These are phyloP conservation scores for Anthoscopus minutus DNA, from an alignment of 2,113 vertebrate genomes.

Conservation along the genomic window DNA sequence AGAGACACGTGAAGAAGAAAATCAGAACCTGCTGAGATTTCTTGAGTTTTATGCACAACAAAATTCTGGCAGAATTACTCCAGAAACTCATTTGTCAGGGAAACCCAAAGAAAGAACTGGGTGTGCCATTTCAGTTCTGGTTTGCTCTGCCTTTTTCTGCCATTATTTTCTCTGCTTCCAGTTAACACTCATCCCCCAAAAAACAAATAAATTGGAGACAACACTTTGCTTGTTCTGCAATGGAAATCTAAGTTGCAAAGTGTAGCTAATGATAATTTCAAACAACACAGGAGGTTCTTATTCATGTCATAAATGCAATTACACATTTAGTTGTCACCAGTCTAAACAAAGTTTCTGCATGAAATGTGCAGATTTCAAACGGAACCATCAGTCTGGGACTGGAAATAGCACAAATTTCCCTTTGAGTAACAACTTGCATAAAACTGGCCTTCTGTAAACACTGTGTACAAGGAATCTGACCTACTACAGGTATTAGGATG, in stretches of 20 bases:
- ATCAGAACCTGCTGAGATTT: background rate
- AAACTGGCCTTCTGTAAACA: constrained; percentile 49
- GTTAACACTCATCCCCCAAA: background rate
- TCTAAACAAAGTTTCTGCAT: background rate
- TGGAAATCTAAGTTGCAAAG: background rate
- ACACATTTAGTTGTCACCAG: background rate
- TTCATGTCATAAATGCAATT: background rate
- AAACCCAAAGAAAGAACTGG: background rate
- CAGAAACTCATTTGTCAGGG: background rate
- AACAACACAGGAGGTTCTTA: background rate
- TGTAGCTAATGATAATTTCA: background rate
- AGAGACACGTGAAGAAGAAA: background rate
- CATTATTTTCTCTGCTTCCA: constrained; percentile 12
- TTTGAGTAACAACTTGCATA: background rate
- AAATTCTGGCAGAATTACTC: background rate
- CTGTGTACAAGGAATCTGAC: background rate
- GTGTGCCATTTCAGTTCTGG: background rate
- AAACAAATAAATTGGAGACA: background rate
- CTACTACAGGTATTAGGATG: background rate
- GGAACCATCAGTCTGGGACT: background rate
- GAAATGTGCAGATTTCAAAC: background rate
- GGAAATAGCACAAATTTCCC: background rate
- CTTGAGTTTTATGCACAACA: background rate
- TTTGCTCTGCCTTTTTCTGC: constrained; percentile 21
- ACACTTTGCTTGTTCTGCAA: background rate